Evolutionary conservation across 1,140 invertebrate species (phyloP).

Genomic region (Liolophura sinensis): DNA sequence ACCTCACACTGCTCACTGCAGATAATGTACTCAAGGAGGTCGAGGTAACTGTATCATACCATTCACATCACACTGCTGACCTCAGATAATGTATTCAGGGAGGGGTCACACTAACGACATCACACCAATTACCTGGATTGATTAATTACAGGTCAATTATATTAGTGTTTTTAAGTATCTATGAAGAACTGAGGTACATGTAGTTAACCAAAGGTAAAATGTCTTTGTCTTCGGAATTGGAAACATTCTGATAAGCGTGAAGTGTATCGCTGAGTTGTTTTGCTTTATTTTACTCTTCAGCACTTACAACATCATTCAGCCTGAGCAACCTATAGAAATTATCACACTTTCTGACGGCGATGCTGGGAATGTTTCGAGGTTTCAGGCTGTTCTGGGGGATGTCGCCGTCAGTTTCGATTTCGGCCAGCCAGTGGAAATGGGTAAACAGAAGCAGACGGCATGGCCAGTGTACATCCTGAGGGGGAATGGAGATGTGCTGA

Average conservation of each 20-base stretch:
- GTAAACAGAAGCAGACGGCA: conserved; percentile 45
- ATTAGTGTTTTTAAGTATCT: too few species aligned
- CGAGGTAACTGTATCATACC: too few species aligned
- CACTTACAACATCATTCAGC: conserved; percentile 53
- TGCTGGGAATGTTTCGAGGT: conserved; percentile 14
- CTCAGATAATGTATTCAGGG: conserved; percentile 75
- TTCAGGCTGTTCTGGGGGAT: conserved; percentile 69
- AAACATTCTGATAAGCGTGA: too few species aligned
- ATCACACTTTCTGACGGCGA: conserved; percentile 41
- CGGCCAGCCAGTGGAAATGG: conserved; percentile 62
- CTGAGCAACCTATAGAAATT: conserved; percentile 41
- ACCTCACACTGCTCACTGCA: background rate
- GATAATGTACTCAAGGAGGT: conserved; percentile 76
- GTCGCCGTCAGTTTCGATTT: conserved; percentile 84
- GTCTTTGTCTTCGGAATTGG: too few species aligned
- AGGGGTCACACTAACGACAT: background rate
- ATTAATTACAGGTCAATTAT: too few species aligned
- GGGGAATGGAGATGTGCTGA: conserved; percentile 76
- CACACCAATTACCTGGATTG: too few species aligned
- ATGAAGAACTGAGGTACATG: too few species aligned
- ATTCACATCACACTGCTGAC: background rate
- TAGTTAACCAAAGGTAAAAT: too few species aligned
- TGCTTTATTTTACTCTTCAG: conserved; percentile 26
- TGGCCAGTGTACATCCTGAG: conserved; percentile 80
- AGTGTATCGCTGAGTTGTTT: too few species aligned